phyloP scores from a whole-genome alignment of 2,113 vertebrate species.

The Rhinichthys klamathensis region DNA sequence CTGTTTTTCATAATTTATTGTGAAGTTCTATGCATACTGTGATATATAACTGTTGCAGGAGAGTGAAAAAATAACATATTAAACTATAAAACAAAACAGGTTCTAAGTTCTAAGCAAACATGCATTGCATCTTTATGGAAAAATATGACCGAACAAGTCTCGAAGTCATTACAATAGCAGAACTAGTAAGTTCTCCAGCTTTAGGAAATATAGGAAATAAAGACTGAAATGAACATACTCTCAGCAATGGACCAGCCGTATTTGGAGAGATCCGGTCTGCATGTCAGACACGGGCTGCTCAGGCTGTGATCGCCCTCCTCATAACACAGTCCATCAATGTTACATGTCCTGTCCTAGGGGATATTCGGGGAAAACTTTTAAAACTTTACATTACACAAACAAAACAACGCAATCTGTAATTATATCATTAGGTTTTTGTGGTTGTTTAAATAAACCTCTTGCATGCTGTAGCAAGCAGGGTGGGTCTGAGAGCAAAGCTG shows the following conservation, averaged over 20 bases:
- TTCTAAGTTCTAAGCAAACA: not conserved
- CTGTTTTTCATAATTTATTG: not conserved
- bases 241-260: constrained; percentile 84
- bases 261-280: constrained; percentile 82
- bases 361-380: not conserved
- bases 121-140: not conserved
- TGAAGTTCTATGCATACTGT: not conserved
- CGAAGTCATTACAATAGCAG: not conserved
- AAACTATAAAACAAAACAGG: not conserved
- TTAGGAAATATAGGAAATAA: not conserved
- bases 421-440: not conserved
- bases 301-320: constrained; percentile 79
- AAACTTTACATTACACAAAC: not conserved
- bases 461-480: not conserved
- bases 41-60: not conserved
- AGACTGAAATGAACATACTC: constrained; percentile 71
- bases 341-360: constrained; percentile 85
- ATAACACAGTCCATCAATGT: constrained; percentile 84
- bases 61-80: not conserved
- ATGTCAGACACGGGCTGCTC: constrained; percentile 81
- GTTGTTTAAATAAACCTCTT: not conserved
- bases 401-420: not conserved
- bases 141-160: not conserved
- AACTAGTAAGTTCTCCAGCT: not conserved
- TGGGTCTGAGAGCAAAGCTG: too few relatives aligned